Evolutionary conservation across 2,888 invertebrate species (phyloP).

Genomic region (Fissipunctia ypsillon): DNA sequence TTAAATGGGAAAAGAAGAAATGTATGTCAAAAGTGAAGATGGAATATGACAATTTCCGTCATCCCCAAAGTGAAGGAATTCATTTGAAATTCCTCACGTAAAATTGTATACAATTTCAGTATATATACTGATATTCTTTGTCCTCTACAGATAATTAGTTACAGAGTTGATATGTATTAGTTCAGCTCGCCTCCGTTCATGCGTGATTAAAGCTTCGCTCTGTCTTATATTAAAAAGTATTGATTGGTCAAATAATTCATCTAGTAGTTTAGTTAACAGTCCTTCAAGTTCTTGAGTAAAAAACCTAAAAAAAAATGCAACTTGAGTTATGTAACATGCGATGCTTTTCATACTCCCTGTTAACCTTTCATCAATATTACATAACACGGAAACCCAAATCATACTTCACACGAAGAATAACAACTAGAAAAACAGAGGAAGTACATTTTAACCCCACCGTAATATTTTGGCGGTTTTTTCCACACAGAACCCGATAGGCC

Average conservation of each 20-base stretch:
- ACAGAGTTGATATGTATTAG: not conserved
- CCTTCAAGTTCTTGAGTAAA: not conserved
- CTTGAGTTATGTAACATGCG: not conserved
- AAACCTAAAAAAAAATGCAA: not conserved
- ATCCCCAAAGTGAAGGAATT: conserved; percentile 12
- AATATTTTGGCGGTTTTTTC: conserved; percentile 50
- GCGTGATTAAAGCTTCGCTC: not conserved
- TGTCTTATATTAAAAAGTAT: not conserved
- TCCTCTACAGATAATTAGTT: not conserved
- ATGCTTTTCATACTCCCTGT: not conserved
- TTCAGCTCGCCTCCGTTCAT: too few species aligned
- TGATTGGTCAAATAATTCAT: not conserved
- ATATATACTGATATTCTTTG: not conserved
- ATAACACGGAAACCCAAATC: not conserved
- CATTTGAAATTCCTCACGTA: conserved; percentile 2
- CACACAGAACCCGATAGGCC: conserved; percentile 68
- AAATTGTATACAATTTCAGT: conserved; percentile 1
- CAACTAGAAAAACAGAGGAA: conserved; percentile 19
- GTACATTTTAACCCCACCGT: conserved; percentile 38
- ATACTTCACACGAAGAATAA: conserved; percentile 1
- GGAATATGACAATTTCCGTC: conserved; percentile 6
- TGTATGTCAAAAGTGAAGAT: conserved; percentile 5
- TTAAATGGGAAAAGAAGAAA: conserved; percentile 6
- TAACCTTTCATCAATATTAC: not conserved
- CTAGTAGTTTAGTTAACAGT: not conserved